A percentile compares a stretch with the other conserved stretches of the same genome.
Evolutionary conservation across 2,888 invertebrate genomes (phyloP).

Genomic region (Achlya flavicornis): DNA sequence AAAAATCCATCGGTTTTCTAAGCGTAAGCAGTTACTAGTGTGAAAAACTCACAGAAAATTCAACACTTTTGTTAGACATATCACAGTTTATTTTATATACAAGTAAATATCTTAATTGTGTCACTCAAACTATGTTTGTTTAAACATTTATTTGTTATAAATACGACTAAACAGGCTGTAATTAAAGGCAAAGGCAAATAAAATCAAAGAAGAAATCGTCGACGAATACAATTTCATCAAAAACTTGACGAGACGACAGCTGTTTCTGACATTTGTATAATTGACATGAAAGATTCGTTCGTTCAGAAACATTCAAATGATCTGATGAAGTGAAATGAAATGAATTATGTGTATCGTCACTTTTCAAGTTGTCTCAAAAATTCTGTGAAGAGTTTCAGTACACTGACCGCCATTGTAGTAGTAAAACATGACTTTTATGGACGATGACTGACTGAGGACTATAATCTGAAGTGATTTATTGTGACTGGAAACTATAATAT

Average conservation of each 20-base stretch:
- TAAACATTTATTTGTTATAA: neutral
- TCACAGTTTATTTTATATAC: conserved; percentile 17
- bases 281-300: neutral
- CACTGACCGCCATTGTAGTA: too few species aligned
- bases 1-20: conserved; percentile 6
- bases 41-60: conserved; percentile 49
- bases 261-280: neutral
- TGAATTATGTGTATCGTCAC: too few species aligned
- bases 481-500: too few species aligned
- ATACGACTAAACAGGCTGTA: neutral
- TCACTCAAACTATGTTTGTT: conserved; percentile 5
- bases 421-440: too few species aligned
- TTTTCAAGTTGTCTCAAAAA: too few species aligned
- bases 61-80: conserved; percentile 42
- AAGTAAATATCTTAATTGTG: neutral
- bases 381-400: too few species aligned
- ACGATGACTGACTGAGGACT: too few species aligned
- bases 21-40: neutral
- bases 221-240: conserved; percentile 16
- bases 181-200: neutral
- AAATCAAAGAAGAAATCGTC: neutral
- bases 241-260: conserved; percentile 7
- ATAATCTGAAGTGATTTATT: too few species aligned
- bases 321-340: too few species aligned
- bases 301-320: neutral